Percentiles rank a stretch among this genome's conserved stretches.
Evolutionary conservation across 2,113 vertebrate species (phyloP).

Genomic region (Raja brachyura): DNA sequence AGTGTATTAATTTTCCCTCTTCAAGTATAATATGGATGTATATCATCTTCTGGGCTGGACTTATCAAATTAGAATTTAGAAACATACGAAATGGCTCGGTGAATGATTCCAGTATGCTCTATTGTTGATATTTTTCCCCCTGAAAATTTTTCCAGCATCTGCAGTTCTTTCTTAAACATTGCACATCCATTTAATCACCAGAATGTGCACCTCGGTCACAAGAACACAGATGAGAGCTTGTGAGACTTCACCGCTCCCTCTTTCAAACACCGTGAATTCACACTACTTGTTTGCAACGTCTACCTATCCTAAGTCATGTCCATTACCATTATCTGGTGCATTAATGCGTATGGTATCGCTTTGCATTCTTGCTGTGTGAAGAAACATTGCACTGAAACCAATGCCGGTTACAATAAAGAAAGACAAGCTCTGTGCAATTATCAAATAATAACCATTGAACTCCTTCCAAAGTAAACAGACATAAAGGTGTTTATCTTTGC

Average conservation of each 20-base stretch:
- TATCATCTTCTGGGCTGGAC: too few relatives aligned
- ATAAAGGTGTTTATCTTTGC: background rate
- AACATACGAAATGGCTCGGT: background rate
- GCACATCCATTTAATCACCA: background rate
- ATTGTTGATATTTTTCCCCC: too few relatives aligned
- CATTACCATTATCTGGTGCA: background rate
- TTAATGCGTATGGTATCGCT: background rate
- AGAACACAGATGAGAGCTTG: background rate
- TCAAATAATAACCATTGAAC: slow-evolving; percentile 25
- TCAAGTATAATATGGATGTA: too few relatives aligned
- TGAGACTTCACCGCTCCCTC: background rate
- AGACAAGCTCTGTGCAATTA: background rate
- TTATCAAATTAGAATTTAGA: too few relatives aligned
- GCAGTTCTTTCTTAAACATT: too few relatives aligned
- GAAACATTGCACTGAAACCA: slow-evolving; percentile 7
- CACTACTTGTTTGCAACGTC: background rate
- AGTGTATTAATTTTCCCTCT: too few relatives aligned
- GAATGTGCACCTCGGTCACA: background rate
- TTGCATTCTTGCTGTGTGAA: background rate
- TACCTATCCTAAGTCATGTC: background rate
- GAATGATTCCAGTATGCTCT: too few relatives aligned
- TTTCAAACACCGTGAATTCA: background rate
- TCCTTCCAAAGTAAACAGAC: slow-evolving; percentile 14
- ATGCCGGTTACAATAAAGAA: background rate
- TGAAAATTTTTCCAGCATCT: too few relatives aligned